phyloP scores from a whole-genome alignment of 2,888 invertebrate species.

The Ophion costatus region DNA sequence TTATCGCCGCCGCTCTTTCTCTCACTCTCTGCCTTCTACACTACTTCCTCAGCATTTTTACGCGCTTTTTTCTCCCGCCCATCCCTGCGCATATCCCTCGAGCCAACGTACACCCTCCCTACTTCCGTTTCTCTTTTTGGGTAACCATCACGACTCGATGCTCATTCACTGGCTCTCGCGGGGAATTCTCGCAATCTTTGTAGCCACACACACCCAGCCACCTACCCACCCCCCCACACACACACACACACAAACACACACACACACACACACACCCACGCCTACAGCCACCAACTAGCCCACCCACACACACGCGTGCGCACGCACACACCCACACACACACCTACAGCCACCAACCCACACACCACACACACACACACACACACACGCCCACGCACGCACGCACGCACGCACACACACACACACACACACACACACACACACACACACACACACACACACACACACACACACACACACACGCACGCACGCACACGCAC shows the following conservation, averaged over 20 bases:
- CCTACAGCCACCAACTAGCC: too few species aligned
- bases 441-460: not conserved
- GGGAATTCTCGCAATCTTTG: constrained; percentile 66
- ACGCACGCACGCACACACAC: not conserved
- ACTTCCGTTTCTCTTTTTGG: constrained; percentile 47
- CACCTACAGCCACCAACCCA: not conserved
- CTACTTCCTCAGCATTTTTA: constrained; percentile 44
- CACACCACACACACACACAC: not conserved
- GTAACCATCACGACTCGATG: constrained; percentile 42
- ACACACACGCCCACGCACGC: not conserved
- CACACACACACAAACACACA: not conserved
- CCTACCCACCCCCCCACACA: not conserved
- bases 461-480: not conserved
- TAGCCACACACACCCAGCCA: not conserved
- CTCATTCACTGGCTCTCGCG: constrained; percentile 55
- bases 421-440: not conserved
- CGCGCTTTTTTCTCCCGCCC: constrained; percentile 36
- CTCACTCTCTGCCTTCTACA: constrained; percentile 48
- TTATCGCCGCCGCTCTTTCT: constrained; percentile 5
- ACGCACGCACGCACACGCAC: not conserved
- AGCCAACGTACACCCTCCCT: constrained; percentile 26
- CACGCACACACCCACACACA: not conserved
- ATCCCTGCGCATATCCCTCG: not conserved
- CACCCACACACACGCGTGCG: not conserved
- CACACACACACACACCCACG: not conserved